Base-by-base conservation (phyloP, 1,140 invertebrate genomes). In the Diplogasteroides magnus region DNA sequence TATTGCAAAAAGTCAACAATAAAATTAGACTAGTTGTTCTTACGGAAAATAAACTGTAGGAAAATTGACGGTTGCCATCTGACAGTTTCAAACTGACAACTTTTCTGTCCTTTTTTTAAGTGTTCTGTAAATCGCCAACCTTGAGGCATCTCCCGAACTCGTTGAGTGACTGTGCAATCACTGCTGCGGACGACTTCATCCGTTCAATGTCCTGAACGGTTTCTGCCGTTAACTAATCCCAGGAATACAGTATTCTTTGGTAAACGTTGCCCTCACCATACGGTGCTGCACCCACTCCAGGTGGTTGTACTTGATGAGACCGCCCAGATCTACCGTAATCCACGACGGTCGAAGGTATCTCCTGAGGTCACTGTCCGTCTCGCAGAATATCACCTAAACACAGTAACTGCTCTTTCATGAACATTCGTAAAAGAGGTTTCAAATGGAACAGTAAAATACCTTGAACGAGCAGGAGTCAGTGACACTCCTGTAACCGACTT, bases 231-330 rank as follows among this genome's bases (percentile, higher is more conserved):
- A n/a, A n/a, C n/a, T n/a, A n/a, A n/a, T n/a, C n/a, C n/a, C n/a
- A n/a, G n/a, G n/a, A n/a, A n/a, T n/a, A n/a, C n/a, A n/a, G n/a
- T n/a, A n/a, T n/a, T n/a, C n/a, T n/a, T n/a, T n/a, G 58, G 61
- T 2, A 72, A 87, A n/a, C n/a, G n/a, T n/a, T n/a, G n/a, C n/a
- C n/a, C 88, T 88, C 86, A 97, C 94, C 84, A 94, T 90, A 87
- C 94, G 87, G 83, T 96, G 92, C 78, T 95, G 90, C 82, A 96
- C 94, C 94, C 94, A 98, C 78, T 94, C 91, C 62, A 91, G 88
- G 84, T 97, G 92, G 76, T 92, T 91, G 85, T 96, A 97, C 31
- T 89, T 88, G 65, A 97, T 86, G 71, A 88, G 86, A 11, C 94
- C 94, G 2, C 91, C 92, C 57, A 97, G 87, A 82, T 96, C 93